Evolutionary conservation across 2,113 vertebrate species (phyloP).

Genomic region (Macquaria australasica): DNA sequence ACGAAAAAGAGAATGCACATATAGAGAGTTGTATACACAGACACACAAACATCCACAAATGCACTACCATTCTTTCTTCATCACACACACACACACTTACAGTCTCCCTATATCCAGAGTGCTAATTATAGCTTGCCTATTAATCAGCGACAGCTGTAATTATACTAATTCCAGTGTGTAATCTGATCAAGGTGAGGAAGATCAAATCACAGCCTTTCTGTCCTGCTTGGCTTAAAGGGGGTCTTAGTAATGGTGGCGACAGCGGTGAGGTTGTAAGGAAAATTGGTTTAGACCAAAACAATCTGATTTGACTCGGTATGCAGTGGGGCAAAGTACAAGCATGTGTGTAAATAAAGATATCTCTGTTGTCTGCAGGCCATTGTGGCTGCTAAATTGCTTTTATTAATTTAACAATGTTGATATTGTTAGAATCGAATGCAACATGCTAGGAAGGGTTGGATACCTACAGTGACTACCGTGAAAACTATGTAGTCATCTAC

Average conservation of each 20-base stretch:
- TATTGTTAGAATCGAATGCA: neutral
- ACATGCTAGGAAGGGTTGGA: neutral
- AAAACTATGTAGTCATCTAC: neutral
- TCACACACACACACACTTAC: slow-evolving; percentile 2
- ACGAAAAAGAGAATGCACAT: neutral
- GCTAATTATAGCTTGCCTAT: slow-evolving; percentile 78
- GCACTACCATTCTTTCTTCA: neutral
- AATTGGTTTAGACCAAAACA: slow-evolving; percentile 69
- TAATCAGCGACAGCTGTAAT: slow-evolving; percentile 82
- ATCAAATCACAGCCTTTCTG: slow-evolving; percentile 71
- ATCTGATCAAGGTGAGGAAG: slow-evolving; percentile 77
- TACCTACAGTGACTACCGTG: fast-evolving
- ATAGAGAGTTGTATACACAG: neutral
- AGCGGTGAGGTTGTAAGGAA: slow-evolving; percentile 41
- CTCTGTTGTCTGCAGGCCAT: slow-evolving; percentile 13
- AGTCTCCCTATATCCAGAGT: slow-evolving; percentile 20
- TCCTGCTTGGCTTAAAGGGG: slow-evolving; percentile 34
- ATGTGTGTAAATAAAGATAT: slow-evolving; percentile 25
- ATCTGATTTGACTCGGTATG: slow-evolving; percentile 57
- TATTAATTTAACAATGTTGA: slow-evolving; percentile 23
- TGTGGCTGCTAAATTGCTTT: slow-evolving; percentile 18
- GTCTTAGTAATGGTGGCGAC: slow-evolving; percentile 34
- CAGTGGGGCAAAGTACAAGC: slow-evolving; percentile 26
- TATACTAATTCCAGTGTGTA: slow-evolving; percentile 77
- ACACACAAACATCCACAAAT: neutral